These are phyloP conservation scores for Lipotes vexillifer DNA, from an alignment of 2,113 vertebrate species.

Conservation along the genomic window DNA sequence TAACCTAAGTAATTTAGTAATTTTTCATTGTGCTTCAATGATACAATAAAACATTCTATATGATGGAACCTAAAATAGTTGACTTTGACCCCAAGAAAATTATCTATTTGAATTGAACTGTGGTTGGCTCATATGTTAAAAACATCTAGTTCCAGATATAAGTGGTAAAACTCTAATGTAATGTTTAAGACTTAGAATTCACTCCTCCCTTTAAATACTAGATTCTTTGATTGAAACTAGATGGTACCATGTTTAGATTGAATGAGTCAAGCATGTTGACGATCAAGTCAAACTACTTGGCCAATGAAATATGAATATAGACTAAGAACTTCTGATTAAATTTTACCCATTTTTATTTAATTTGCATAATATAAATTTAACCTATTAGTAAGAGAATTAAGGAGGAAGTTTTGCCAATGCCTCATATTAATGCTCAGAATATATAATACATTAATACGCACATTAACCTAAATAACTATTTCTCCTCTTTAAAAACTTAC, in stretches of 20 bases:
- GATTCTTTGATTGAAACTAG: background rate
- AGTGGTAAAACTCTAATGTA: background rate
- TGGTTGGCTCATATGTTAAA: background rate
- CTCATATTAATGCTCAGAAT: background rate
- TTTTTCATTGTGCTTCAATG: background rate
- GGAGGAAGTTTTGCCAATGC: background rate
- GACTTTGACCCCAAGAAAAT: background rate
- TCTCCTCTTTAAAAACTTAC: background rate
- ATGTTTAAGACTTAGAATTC: background rate
- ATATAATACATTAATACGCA: background rate
- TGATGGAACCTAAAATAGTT: background rate
- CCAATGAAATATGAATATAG: background rate
- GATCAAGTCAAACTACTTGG: background rate
- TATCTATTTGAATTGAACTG: background rate
- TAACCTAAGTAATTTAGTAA: background rate
- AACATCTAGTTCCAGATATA: background rate
- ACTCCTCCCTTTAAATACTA: background rate
- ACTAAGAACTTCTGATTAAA: background rate
- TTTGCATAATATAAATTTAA: background rate
- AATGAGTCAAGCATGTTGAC: background rate
- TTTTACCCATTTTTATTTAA: background rate
- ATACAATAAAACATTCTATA: background rate
- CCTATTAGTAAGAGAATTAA: background rate
- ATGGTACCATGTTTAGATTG: background rate
- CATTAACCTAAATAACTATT: slow-evolving; percentile 35